Conservation (phyloP, 2,797 vertebrate species). For the Neosilurus mollespiculum region DNA sequence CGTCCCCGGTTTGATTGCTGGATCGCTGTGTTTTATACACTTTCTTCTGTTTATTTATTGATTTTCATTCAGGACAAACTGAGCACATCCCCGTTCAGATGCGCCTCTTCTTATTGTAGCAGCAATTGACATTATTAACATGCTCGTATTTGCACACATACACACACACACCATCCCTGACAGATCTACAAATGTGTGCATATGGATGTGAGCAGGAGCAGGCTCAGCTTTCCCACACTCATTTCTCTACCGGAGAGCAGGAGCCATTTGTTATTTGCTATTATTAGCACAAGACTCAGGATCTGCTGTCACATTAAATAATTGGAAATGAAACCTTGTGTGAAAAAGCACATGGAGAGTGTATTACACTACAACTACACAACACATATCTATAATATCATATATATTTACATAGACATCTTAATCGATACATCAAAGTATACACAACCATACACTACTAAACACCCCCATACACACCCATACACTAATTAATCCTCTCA, state of each 20-base stretch:
- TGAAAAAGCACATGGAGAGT: constrained; percentile 20
- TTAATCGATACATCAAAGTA: neutral
- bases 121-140: neutral
- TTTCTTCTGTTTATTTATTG: constrained; percentile 43
- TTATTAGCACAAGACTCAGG: constrained; percentile 70
- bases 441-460: neutral
- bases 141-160: neutral
- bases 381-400: neutral
- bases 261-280: constrained; percentile 68
- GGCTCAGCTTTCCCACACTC: constrained; percentile 60
- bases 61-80: constrained; percentile 31
- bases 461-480: neutral
- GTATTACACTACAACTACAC: neutral
- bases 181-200: constrained; percentile 14
- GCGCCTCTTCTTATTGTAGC: neutral
- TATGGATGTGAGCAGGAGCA: constrained; percentile 20
- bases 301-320: constrained; percentile 66
- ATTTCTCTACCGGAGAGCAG: constrained; percentile 61
- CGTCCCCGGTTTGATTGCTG: neutral
- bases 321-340: constrained; percentile 61
- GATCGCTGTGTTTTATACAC: constrained; percentile 9
- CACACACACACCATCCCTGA: neutral
- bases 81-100: neutral
- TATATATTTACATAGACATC: neutral
- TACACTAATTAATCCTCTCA: no score